Evolutionary conservation across 2,113 vertebrate species (phyloP).

Genomic region (Sciurus niger): DNA sequence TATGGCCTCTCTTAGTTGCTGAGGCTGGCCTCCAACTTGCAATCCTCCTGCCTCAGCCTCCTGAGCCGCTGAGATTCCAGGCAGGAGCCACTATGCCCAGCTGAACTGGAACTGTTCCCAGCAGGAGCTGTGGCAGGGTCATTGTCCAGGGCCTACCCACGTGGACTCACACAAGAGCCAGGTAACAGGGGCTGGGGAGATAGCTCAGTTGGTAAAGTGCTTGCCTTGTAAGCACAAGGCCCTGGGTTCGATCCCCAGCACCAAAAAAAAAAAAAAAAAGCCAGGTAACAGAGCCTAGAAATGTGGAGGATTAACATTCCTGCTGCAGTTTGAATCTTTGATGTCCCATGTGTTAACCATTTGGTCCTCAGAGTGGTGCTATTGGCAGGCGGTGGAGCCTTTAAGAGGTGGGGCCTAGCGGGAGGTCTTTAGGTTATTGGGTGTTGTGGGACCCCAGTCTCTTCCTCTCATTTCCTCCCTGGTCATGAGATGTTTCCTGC

Average conservation of each 20-base stretch:
- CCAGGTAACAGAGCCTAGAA: background rate
- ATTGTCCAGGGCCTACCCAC: background rate
- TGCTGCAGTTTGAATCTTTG: background rate
- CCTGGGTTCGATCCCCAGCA: too few species aligned
- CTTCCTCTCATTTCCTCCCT: background rate
- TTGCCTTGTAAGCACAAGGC: too few species aligned
- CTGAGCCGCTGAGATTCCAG: too few species aligned
- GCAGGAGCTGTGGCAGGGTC: background rate
- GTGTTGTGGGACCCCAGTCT: background rate
- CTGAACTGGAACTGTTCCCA: background rate
- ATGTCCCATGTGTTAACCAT: background rate
- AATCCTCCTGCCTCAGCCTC: too few species aligned
- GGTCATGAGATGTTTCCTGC: background rate
- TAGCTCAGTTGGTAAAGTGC: too few species aligned
- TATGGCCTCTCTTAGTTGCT: too few species aligned
- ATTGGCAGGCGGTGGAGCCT: background rate
- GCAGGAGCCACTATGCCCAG: too few species aligned
- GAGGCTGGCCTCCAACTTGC: too few species aligned
- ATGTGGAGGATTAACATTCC: background rate
- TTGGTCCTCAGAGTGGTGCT: too few species aligned
- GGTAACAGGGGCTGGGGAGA: background rate
- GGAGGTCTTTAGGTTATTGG: background rate
- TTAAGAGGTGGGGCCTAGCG: background rate
- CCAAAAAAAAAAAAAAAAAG: background rate
- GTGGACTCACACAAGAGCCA: background rate